Evolutionary conservation across 2,113 vertebrate genomes (phyloP).

Genomic region (Lutjanus erythropterus): DNA sequence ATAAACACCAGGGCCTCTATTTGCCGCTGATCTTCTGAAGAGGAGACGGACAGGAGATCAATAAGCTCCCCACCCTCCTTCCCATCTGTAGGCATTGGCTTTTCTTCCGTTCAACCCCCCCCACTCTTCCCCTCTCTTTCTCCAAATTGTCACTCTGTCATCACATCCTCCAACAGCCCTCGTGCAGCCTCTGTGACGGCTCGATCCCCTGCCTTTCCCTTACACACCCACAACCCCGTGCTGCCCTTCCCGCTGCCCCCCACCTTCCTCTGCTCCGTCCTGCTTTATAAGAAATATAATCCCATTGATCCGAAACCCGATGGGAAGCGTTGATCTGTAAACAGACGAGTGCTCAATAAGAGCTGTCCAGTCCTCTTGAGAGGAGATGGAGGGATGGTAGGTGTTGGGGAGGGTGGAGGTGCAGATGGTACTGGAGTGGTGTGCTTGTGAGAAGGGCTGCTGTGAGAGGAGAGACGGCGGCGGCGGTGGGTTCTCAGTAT

Average conservation of each 20-base stretch:
- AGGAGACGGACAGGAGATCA: slow-evolving; percentile 73
- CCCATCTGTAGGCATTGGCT: slow-evolving; percentile 69
- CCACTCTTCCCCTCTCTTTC: slow-evolving; percentile 24
- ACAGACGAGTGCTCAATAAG: slow-evolving; percentile 82
- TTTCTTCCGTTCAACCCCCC: slow-evolving; percentile 51
- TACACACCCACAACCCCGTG: slow-evolving; percentile 18
- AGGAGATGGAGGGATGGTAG: slow-evolving; percentile 52
- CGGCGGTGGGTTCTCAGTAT: slow-evolving; percentile 32
- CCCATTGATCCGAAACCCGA: slow-evolving; percentile 84
- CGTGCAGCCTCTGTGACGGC: slow-evolving; percentile 22
- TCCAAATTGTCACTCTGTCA: slow-evolving; percentile 55
- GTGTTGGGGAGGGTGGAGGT: slow-evolving; percentile 19
- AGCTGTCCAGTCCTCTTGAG: slow-evolving; percentile 56
- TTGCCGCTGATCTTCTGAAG: slow-evolving; percentile 74
- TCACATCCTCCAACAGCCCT: slow-evolving; percentile 49
- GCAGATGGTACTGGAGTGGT: slow-evolving; percentile 32
- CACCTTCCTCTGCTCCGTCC: slow-evolving; percentile 52
- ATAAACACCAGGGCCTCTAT: slow-evolving; percentile 72
- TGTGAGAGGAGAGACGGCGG: slow-evolving; percentile 27
- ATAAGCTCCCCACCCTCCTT: slow-evolving; percentile 68
- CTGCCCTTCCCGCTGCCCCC: slow-evolving; percentile 45
- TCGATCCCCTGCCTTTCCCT: slow-evolving; percentile 52
- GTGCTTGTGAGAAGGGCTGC: slow-evolving; percentile 36
- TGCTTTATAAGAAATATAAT: slow-evolving; percentile 83
- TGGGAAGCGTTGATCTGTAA: slow-evolving; percentile 82